Evolutionary conservation across 2,888 invertebrate species (phyloP).

Genomic region (Coelogynopora nodosa): DNA sequence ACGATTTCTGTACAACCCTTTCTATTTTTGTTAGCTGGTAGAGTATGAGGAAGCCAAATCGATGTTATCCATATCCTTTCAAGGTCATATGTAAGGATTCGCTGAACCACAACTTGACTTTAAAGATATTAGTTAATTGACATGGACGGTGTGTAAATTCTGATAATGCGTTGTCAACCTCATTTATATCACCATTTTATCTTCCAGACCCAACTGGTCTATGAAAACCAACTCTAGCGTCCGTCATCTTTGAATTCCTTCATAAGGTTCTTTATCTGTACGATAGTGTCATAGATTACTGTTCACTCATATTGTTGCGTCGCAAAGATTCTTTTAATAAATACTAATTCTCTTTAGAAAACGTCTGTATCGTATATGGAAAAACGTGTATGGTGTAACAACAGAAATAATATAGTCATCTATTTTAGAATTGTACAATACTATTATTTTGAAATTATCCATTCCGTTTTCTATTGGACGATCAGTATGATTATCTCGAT

Average conservation of each 20-base stretch:
- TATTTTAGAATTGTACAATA: background rate
- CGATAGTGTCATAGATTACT: too few relatives aligned
- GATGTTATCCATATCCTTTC: conserved; percentile 12
- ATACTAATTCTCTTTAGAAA: too few relatives aligned
- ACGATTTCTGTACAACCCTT: too few relatives aligned
- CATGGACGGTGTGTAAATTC: background rate
- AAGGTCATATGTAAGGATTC: background rate
- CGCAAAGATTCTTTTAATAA: too few relatives aligned
- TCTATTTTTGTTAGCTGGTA: background rate
- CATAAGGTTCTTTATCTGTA: too few relatives aligned
- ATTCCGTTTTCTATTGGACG: too few relatives aligned
- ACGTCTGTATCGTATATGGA: background rate
- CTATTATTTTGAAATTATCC: too few relatives aligned
- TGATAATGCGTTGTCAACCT: background rate
- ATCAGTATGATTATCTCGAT: too few relatives aligned
- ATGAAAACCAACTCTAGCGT: background rate
- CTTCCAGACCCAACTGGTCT: background rate
- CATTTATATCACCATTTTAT: background rate
- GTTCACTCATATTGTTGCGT: too few relatives aligned
- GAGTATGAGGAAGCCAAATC: conserved; percentile 2
- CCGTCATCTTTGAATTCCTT: too few relatives aligned
- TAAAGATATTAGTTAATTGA: conserved; percentile 1
- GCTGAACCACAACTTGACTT: background rate
- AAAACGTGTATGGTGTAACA: background rate
- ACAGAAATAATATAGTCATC: background rate